A percentile compares a stretch with the other conserved stretches of the same genome.
These are phyloP conservation scores for Drosophila siamana DNA, from an alignment of 2,888 invertebrate species.

Conservation along the genomic window DNA sequence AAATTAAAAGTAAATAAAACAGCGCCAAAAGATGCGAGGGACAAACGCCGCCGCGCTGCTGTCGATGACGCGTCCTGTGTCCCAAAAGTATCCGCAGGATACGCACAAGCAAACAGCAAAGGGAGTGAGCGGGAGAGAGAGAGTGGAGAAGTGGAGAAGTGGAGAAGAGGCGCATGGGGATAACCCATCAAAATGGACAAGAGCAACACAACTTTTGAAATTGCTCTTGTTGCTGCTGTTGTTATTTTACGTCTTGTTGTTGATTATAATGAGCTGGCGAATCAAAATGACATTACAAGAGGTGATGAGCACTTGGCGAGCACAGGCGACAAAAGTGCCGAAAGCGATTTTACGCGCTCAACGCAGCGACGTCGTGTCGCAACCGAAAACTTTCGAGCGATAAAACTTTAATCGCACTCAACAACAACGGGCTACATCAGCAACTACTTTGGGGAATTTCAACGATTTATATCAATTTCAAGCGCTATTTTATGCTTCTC, in stretches of 20 bases:
- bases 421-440: neutral
- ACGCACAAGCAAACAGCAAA: neutral
- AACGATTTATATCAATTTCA: constrained; percentile 30
- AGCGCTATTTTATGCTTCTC: neutral
- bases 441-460: constrained; percentile 22
- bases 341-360: constrained; percentile 27
- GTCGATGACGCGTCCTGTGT: constrained; percentile 3
- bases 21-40: constrained; percentile 54
- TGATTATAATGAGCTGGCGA: constrained; percentile 45
- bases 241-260: constrained; percentile 20
- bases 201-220: constrained; percentile 27
- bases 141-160: neutral
- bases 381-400: constrained; percentile 4
- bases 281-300: constrained; percentile 33
- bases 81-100: constrained; percentile 34
- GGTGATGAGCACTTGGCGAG: constrained; percentile 22
- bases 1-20: constrained; percentile 81
- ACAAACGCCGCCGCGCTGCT: too few relatives aligned
- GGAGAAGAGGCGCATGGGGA: neutral
- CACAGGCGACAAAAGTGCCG: constrained; percentile 52
- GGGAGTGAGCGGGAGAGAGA: neutral
- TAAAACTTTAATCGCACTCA: constrained; percentile 12
- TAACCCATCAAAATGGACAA: constrained; percentile 38
- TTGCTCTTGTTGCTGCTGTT: constrained; percentile 19
- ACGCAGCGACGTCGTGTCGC: neutral